Evolutionary conservation across 2,797 vertebrate species (phyloP).

Genomic region (Syngnathus rostellatus): DNA sequence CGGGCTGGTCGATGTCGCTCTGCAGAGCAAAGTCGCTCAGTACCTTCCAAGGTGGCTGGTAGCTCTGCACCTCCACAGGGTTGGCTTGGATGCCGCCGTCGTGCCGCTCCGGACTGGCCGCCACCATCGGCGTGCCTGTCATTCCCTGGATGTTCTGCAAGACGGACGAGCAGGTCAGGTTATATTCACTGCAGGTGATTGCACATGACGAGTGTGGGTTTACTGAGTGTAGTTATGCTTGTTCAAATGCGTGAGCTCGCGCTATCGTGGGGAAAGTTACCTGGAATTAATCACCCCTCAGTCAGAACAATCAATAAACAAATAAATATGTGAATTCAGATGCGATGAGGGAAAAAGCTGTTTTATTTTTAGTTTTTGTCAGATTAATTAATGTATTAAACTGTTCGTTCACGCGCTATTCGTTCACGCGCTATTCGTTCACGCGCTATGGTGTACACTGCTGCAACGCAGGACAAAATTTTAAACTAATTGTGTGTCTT

Average conservation of each 20-base stretch:
- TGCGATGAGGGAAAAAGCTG: not conserved
- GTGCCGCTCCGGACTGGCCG: conserved; percentile 88
- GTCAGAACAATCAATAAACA: conserved; percentile 1
- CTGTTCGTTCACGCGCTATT: not conserved
- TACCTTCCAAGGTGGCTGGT: conserved; percentile 95
- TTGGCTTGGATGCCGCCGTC: conserved; percentile 90
- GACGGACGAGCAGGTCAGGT: conserved; percentile 15
- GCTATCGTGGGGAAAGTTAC: not conserved
- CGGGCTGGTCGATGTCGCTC: conserved; percentile 95
- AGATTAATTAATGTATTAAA: not conserved
- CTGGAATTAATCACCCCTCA: not conserved
- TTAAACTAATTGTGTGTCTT: not conserved
- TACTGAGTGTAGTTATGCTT: not conserved
- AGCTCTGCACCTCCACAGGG: conserved; percentile 93
- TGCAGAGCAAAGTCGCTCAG: conserved; percentile 94
- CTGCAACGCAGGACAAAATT: not conserved
- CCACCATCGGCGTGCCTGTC: conserved; percentile 95
- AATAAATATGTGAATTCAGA: not conserved
- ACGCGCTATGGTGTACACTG: not conserved
- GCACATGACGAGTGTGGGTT: not conserved
- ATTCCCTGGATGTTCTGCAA: conserved; percentile 92
- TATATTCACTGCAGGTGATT: not conserved
- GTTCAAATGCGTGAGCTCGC: not conserved
- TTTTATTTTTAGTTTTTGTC: not conserved
- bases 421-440: not conserved